These are phyloP conservation scores for Cataglyphis albicans DNA, from an alignment of 2,888 invertebrate genomes.

Conservation along the genomic window DNA sequence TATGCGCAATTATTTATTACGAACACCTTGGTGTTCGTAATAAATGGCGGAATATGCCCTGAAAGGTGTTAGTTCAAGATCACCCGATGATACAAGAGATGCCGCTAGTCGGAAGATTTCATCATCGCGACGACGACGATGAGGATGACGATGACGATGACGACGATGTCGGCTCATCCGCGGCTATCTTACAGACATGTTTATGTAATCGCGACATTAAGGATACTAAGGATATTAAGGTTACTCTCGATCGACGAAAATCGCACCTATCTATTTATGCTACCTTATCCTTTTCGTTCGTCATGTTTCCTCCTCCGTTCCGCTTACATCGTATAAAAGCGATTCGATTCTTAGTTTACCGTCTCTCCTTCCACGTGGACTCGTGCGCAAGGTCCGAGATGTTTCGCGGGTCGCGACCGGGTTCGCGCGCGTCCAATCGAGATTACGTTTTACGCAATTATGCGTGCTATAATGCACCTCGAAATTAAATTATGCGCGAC, in stretches of 20 bases:
- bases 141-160: not conserved
- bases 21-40: conserved; percentile 82
- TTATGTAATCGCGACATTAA: conserved; percentile 67
- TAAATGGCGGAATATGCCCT: conserved; percentile 84
- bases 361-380: conserved; percentile 14
- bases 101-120: conserved; percentile 62
- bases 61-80: conserved; percentile 86
- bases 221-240: conserved; percentile 69
- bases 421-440: conserved; percentile 26
- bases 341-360: conserved; percentile 46
- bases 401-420: conserved; percentile 50
- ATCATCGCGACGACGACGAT: conserved; percentile 57
- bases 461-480: conserved; percentile 17
- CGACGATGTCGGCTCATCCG: conserved; percentile 51
- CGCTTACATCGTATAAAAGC: conserved; percentile 25
- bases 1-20: conserved; percentile 85
- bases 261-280: conserved; percentile 54
- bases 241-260: conserved; percentile 71
- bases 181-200: conserved; percentile 58
- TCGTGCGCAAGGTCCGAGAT: conserved; percentile 64
- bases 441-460: conserved; percentile 48
- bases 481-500: conserved; percentile 51
- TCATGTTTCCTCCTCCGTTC: conserved; percentile 52
- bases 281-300: conserved; percentile 54
- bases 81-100: conserved; percentile 81